These are phyloP conservation scores for Paedocypris sp. DNA, from an alignment of 2,113 vertebrate species.

Conservation along the genomic window DNA sequence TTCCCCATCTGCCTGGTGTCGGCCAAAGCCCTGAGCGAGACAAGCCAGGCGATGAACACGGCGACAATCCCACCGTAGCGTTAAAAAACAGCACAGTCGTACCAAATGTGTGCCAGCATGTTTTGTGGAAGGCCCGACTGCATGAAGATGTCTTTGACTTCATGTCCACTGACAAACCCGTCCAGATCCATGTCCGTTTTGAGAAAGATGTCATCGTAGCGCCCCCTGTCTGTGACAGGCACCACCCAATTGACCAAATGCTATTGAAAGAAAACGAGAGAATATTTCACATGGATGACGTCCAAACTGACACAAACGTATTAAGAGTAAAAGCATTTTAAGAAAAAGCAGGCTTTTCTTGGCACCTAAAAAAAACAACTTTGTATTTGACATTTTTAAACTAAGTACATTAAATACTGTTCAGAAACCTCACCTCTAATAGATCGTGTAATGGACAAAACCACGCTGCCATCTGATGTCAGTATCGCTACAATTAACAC, in stretches of 20 bases:
- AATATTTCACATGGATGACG: too few relatives aligned
- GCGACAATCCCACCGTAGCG: background rate
- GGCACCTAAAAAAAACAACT: too few relatives aligned
- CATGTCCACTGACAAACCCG: conserved; percentile 87
- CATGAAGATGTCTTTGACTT: conserved; percentile 97
- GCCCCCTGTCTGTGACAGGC: conserved; percentile 71
- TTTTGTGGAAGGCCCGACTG: conserved; percentile 89
- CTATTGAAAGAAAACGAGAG: conserved; percentile 43
- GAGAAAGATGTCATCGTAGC: conserved; percentile 91
- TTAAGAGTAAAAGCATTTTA: too few relatives aligned
- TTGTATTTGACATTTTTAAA: too few relatives aligned
- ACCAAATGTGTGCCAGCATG: conserved; percentile 92
- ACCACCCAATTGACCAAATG: conserved; percentile 80
- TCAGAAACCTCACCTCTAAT: too few relatives aligned
- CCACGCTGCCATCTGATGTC: too few relatives aligned
- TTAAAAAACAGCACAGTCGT: background rate
- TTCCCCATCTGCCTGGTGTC: conserved; percentile 92
- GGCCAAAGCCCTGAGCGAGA: conserved; percentile 74
- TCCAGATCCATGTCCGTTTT: conserved; percentile 90
- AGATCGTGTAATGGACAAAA: too few relatives aligned
- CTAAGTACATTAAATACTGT: too few relatives aligned
- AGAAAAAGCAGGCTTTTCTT: too few relatives aligned
- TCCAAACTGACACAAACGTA: too few relatives aligned
- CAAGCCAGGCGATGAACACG: background rate
- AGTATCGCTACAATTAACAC: too few relatives aligned